Conservation (phyloP, 2,888 invertebrate genomes). For the Operophtera brumata region DNA sequence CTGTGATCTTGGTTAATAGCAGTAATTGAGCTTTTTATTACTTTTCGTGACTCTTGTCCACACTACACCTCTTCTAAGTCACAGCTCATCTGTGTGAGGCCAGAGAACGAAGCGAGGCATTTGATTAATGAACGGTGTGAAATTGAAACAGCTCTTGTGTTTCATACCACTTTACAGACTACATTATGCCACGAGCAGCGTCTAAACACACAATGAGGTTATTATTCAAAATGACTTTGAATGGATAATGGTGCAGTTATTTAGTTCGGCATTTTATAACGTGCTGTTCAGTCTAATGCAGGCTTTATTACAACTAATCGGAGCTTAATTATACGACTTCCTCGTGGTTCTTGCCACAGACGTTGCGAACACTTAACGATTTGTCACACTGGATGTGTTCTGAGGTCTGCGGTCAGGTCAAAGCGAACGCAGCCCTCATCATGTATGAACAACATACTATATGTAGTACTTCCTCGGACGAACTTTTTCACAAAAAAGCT, state of each 20-base stretch:
- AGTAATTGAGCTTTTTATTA: no score
- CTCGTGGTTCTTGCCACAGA: slow-evolving; percentile 4
- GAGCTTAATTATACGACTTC: slow-evolving; percentile 5
- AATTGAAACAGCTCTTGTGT: slow-evolving; percentile 53
- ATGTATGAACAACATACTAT: no score
- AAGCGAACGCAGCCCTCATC: no score
- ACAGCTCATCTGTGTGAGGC: not conserved
- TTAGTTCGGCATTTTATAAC: slow-evolving; percentile 23
- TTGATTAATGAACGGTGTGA: slow-evolving; percentile 60
- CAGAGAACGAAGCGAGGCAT: slow-evolving; percentile 41
- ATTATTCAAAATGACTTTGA: slow-evolving; percentile 33
- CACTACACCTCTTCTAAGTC: not conserved
- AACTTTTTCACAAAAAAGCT: no score
- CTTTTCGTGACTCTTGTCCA: no score
- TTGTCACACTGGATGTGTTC: no score
- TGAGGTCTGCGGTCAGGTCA: no score
- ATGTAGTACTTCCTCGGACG: no score
- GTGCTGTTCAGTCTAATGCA: slow-evolving; percentile 4
- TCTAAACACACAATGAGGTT: slow-evolving; percentile 32
- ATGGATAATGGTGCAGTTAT: slow-evolving; percentile 26
- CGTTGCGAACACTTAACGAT: no score
- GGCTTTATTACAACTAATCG: slow-evolving; percentile 17
- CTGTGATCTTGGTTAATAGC: no score
- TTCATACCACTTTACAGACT: slow-evolving; percentile 33
- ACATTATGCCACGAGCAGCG: slow-evolving; percentile 32